Evolutionary conservation across 1,140 invertebrate species (phyloP), one percentile per base, ranked within the genome.

Genomic region (Rhagoletis pomonella): DNA sequence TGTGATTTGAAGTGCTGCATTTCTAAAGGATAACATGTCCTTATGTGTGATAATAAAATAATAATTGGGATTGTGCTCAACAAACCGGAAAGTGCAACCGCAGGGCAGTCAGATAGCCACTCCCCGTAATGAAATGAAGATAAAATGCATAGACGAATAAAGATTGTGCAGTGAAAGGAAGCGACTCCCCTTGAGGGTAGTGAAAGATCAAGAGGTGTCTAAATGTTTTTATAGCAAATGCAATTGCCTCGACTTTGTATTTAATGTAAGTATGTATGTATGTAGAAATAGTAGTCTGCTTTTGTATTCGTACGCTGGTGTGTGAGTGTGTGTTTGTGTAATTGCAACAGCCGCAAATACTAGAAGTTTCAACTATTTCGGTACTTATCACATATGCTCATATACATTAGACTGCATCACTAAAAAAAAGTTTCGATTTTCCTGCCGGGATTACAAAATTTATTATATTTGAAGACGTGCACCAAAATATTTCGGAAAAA

Each of bases 1-100:
- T 55, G 47, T 81, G 73, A 55, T 42, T 81, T 6, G n/a, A 19
- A 81, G n/a, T 55, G 73, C 17, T n/a, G 47, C n/a, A 81, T 81
- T 47, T 81, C 73, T 10, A 50, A 42, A 81, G 73, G 47, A 81
- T 29, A 81, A 7, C 73, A 58, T 58, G 47, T 81, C 73, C 73
- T 81, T 81, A 81, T 81, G 47, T 19, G 73, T 50, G 73, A 81
- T 81, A 81, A 81, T 81, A 81, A 81, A 81, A 81, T 81, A 81
- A 81, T 81, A 81, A 81, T 81, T 81, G 50, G 47, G 73, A 47
- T 81, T 81, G 73, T 81, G 73, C 19, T 81, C 73, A 81, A 81
- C 73, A 81, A 81, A 81, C 73, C 73, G 50, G 47, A 81, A 81
- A 81, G 73, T 81, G 47, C 73, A 55, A 77, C 73, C 73, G 73